Evolutionary conservation across 2,113 vertebrate species (phyloP).

Genomic region (Micronisus gabar): DNA sequence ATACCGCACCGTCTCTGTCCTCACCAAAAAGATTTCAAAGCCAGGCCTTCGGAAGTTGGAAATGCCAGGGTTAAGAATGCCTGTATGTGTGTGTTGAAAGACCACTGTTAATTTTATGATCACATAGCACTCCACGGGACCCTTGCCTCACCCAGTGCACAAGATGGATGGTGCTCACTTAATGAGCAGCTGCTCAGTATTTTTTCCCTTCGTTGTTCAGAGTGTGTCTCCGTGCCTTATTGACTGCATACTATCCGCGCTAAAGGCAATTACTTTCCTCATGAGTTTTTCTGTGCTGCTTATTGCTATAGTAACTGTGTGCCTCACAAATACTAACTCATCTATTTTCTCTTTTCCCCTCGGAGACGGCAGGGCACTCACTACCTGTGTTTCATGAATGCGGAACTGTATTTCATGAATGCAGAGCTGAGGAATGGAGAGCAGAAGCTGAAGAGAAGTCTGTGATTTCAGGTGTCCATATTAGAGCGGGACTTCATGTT

Average conservation of each 20-base stretch:
- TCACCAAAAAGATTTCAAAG: background rate
- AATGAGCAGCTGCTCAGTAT: constrained; percentile 11
- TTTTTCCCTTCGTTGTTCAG: background rate
- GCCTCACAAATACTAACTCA: constrained; percentile 10
- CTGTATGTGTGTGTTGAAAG: background rate
- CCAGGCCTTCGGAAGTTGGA: background rate
- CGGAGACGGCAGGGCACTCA: background rate
- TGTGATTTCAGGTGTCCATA: background rate
- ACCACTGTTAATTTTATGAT: background rate
- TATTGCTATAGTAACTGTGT: constrained; percentile 55
- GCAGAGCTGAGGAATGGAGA: background rate
- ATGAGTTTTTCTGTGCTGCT: background rate
- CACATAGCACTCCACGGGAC: background rate
- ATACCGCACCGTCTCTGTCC: background rate
- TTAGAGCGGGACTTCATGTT: background rate
- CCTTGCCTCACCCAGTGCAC: background rate
- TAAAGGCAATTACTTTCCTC: constrained; percentile 37
- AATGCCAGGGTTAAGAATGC: background rate
- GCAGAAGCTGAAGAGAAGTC: background rate
- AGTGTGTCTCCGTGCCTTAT: background rate
- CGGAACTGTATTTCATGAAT: background rate
- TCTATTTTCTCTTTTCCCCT: background rate
- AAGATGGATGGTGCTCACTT: constrained; percentile 32
- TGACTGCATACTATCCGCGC: background rate
- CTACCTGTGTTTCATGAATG: background rate